Conservation (phyloP, 2,797 vertebrate species). For the Dryobates pubescens region DNA sequence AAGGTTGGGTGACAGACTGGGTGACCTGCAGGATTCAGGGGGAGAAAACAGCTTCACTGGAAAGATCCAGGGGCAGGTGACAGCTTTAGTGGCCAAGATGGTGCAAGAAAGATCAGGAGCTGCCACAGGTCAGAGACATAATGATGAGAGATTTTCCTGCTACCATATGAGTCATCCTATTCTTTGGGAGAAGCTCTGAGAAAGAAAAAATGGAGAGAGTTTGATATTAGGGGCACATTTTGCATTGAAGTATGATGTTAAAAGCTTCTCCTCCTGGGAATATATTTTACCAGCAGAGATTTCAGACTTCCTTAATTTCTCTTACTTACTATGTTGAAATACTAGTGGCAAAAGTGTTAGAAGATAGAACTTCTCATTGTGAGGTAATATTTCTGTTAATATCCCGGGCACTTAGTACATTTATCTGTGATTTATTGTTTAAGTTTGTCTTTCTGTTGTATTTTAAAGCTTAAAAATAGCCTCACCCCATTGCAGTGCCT, state of each 20-base stretch:
- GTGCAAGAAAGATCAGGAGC: not conserved
- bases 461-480: not conserved
- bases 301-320: not conserved
- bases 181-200: not conserved
- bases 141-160: not conserved
- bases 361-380: not conserved
- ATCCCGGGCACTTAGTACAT: not conserved
- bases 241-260: not conserved
- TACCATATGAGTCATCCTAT: rapidly evolving
- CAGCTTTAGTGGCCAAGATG: not conserved
- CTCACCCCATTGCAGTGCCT: not conserved
- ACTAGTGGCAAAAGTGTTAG: not conserved
- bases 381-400: not conserved
- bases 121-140: not conserved
- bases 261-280: not conserved
- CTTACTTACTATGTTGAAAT: not conserved
- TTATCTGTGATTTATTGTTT: not conserved
- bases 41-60: not conserved
- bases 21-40: not conserved
- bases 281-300: not conserved
- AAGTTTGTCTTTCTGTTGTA: not conserved
- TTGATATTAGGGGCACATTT: not conserved
- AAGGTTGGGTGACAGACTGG: rapidly evolving
- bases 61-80: not conserved
- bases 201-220: not conserved